These are phyloP conservation scores for Trachelus stipa DNA, from an alignment of 2,888 invertebrate species.

Conservation along the genomic window DNA sequence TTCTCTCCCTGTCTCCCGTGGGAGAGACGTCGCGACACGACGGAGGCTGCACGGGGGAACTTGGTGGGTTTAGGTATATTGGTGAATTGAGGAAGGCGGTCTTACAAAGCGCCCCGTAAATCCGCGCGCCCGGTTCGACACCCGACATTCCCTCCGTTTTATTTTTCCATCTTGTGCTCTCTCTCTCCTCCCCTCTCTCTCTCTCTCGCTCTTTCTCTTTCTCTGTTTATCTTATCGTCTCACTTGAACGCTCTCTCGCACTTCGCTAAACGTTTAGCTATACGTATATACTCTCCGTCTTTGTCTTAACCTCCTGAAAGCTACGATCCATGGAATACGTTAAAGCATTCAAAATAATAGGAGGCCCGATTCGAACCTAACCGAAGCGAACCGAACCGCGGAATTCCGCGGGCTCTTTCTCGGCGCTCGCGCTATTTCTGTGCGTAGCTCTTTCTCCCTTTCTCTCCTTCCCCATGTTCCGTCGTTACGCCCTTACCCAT, in stretches of 20 bases:
- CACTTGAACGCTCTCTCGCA: conserved; percentile 19
- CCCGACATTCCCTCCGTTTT: conserved; percentile 63
- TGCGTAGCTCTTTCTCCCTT: neutral
- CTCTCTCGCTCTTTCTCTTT: conserved; percentile 20
- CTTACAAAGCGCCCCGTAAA: conserved; percentile 66
- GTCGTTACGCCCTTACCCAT: neutral
- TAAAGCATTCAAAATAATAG: conserved; percentile 62
- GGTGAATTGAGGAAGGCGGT: conserved; percentile 66
- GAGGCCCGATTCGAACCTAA: conserved; percentile 22
- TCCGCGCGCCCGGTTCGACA: conserved; percentile 64
- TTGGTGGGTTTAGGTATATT: conserved; percentile 53
- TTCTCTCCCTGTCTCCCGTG: neutral
- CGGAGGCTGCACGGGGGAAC: neutral
- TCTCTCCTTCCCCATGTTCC: neutral
- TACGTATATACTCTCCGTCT: conserved; percentile 16
- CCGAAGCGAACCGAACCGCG: conserved; percentile 18
- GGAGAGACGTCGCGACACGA: neutral
- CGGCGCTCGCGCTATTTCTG: neutral
- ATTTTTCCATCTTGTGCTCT: conserved; percentile 44
- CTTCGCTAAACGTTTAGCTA: conserved; percentile 26
- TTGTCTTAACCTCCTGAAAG: conserved; percentile 12
- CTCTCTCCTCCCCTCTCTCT: conserved; percentile 10
- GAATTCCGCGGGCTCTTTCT: conserved; percentile 12
- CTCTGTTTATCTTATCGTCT: conserved; percentile 32
- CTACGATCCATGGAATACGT: conserved; percentile 39